phyloP scores from a whole-genome alignment of 1,140 invertebrate species.

The Macrobrachium nipponense region DNA sequence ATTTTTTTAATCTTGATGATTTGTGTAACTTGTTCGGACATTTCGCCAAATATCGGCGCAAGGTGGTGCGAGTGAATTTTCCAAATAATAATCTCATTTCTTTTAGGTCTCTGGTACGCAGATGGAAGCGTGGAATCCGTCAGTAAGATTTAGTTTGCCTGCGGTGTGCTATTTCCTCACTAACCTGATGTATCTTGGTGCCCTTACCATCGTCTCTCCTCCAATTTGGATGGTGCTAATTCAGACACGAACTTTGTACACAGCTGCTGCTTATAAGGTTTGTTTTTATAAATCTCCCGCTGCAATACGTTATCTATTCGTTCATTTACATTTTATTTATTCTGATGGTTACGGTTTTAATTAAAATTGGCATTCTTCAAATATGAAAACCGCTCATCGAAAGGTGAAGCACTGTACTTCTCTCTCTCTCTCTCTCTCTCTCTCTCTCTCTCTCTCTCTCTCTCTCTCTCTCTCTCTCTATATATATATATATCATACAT shows the following conservation, averaged over 20 bases:
- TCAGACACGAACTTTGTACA: constrained; percentile 48
- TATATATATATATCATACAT: too few species aligned
- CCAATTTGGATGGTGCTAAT: constrained; percentile 53
- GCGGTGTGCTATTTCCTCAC: constrained; percentile 48
- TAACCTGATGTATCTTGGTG: constrained; percentile 47
- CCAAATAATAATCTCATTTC: background rate
- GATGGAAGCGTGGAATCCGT: constrained; percentile 6
- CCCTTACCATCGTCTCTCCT: constrained; percentile 23
- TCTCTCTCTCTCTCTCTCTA: too few species aligned
- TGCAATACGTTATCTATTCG: too few species aligned
- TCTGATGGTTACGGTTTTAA: background rate
- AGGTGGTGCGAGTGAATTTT: background rate
- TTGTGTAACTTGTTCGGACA: too few species aligned
- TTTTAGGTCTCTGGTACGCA: background rate
- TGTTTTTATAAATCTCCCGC: background rate
- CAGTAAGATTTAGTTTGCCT: constrained; percentile 23
- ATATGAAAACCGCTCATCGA: background rate
- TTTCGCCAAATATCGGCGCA: too few species aligned
- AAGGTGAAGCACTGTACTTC: background rate
- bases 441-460: too few species aligned
- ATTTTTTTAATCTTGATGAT: too few species aligned
- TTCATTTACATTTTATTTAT: background rate
- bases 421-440: too few species aligned
- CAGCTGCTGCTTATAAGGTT: constrained; percentile 32
- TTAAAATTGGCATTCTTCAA: background rate